Evolutionary conservation across 1,140 invertebrate genomes (phyloP).

Genomic region (Antheraea mylitta): DNA sequence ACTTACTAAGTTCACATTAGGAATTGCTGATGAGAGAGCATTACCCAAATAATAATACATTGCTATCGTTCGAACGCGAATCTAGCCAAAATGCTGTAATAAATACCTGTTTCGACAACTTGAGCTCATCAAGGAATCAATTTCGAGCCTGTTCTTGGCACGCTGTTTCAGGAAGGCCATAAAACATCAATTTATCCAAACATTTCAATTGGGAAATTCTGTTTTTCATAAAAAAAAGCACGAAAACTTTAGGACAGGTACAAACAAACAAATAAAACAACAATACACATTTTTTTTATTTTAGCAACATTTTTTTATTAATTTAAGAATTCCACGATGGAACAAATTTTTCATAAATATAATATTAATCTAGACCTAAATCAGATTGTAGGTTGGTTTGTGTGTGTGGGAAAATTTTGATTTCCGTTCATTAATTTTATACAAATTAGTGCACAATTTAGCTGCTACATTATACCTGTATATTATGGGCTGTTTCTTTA

Average conservation of each 20-base stretch:
- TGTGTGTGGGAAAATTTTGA: conserved; percentile 32
- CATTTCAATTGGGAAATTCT: no score
- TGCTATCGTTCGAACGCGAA: no score
- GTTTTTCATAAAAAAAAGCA: not conserved
- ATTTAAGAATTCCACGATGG: conserved; percentile 78
- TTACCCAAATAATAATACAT: no score
- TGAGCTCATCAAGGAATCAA: no score
- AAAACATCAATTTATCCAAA: no score
- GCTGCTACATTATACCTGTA: conserved; percentile 26
- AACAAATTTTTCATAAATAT: conserved; percentile 69
- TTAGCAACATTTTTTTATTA: conserved; percentile 80
- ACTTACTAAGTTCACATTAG: no score
- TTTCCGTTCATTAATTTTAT: conserved; percentile 32
- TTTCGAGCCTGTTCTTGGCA: no score
- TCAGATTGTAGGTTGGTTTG: conserved; percentile 57
- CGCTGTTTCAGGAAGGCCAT: no score
- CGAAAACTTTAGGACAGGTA: not conserved
- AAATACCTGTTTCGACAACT: no score
- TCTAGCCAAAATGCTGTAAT: no score
- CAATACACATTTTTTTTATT: conserved; percentile 55
- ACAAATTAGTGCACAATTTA: conserved; percentile 24
- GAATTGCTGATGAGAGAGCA: no score
- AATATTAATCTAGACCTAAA: conserved; percentile 63
- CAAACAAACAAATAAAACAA: conserved; percentile 52
- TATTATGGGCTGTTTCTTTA: conserved; percentile 21